Evolutionary conservation across 2,113 vertebrate genomes (phyloP).

Genomic region (Onychostruthus taczanowskii): DNA sequence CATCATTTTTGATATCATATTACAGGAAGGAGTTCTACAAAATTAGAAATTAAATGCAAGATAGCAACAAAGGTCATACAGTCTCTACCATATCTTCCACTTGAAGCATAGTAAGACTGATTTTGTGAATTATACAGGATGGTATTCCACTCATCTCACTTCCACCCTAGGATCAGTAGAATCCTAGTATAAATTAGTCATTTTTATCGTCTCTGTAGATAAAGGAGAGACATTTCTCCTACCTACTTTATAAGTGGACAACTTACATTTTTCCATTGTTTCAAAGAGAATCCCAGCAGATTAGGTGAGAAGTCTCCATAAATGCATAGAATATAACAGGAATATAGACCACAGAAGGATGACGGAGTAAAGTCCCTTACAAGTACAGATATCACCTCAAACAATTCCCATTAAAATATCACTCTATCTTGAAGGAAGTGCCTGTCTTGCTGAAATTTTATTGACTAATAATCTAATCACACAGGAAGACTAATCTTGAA

Average conservation of each 20-base stretch:
- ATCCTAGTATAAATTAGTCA: background rate
- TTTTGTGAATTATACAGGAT: background rate
- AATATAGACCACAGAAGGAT: background rate
- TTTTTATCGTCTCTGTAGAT: background rate
- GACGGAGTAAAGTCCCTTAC: background rate
- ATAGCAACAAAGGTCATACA: background rate
- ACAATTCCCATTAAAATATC: background rate
- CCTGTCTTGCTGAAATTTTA: background rate
- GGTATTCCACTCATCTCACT: background rate
- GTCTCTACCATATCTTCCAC: background rate
- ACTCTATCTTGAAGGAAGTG: background rate
- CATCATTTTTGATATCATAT: background rate
- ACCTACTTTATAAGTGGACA: background rate
- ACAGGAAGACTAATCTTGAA: background rate
- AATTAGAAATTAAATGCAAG: background rate
- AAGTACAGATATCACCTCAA: background rate
- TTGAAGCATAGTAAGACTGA: background rate
- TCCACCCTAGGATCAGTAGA: background rate
- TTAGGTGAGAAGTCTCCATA: background rate
- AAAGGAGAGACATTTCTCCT: background rate
- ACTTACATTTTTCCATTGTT: background rate
- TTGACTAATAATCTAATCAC: background rate
- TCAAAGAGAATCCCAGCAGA: background rate
- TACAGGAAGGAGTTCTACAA: background rate
- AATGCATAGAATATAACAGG: background rate